phyloP scores from a whole-genome alignment of 2,113 vertebrate species.

The Balaeniceps rex region DNA sequence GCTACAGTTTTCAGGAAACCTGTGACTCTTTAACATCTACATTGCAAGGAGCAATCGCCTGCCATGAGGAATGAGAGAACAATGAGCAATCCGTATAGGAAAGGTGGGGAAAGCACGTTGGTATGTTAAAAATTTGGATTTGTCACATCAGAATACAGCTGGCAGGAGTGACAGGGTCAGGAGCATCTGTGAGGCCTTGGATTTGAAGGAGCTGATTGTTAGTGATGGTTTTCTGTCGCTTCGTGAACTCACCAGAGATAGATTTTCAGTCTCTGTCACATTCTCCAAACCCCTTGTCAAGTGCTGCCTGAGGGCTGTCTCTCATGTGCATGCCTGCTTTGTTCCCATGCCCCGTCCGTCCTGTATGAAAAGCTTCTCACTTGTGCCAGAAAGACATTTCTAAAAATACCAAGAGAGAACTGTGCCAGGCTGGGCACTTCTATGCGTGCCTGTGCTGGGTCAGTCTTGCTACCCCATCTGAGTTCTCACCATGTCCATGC shows the following conservation, averaged over 20 bases:
- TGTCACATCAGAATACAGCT: constrained; percentile 17
- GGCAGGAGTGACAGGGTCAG: neutral
- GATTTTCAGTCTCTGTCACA: neutral
- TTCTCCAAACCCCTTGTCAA: neutral
- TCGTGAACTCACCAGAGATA: neutral
- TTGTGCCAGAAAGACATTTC: neutral
- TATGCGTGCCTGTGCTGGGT: rapidly evolving
- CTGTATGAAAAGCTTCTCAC: neutral
- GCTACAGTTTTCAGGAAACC: constrained; percentile 34
- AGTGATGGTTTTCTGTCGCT: neutral
- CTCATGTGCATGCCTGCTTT: neutral
- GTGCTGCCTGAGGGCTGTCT: neutral
- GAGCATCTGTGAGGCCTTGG: neutral
- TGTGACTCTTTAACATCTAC: neutral
- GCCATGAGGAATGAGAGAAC: neutral
- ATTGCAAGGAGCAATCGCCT: neutral
- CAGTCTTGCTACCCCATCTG: neutral
- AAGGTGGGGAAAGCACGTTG: neutral
- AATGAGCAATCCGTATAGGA: neutral
- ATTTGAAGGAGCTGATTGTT: neutral
- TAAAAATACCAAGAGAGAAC: constrained; percentile 4
- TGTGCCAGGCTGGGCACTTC: neutral
- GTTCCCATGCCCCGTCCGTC: neutral
- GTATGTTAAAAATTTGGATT: constrained; percentile 29
- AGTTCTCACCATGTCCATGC: neutral